Evolutionary conservation across 2,888 invertebrate genomes (phyloP), one percentile per base, ranked within the genome.

Genomic region (Leucania comma): DNA sequence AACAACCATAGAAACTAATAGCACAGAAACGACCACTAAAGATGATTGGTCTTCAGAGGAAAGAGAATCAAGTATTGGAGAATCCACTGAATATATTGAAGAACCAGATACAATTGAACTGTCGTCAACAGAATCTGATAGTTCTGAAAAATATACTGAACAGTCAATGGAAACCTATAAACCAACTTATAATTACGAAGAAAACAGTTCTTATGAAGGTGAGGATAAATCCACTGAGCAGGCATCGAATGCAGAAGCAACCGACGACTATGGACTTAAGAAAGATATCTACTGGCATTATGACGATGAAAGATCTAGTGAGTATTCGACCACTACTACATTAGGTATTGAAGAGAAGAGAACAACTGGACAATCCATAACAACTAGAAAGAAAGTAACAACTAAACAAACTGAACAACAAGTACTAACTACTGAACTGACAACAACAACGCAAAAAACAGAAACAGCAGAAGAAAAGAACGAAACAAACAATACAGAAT

Each of bases 391-490:
- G 29, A 29, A 29, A 38, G 20, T 38, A 50, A 17, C 32, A 67
- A 53, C 32, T 53, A 17, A 70, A 6, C n/a, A 38, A 0, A 54
- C 42, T 51, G 56, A 63, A 26, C 26, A 54, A 58, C 38, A 59
- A 51, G 9, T 8, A n/a, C 20, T 48, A n/a, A n/a, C 46, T 9
- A 58, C 46, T 42, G 60, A 63, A 29, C 22, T 42, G 50, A 35
- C 54, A 38, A 9, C 24, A 29, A n/a, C 50, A 38, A 66, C 53
- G 1, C 35, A 42, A 38, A 48, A 26, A 71, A 58, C 32, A 60
- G 26, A 53, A 32, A 24, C 51, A 53, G 53, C 14, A 1, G 29
- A 53, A 68, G 10, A 6, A 5, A 22, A 51, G 0, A 24, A 32
- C 17, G 66, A 38, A 17, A 38, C 0, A 1, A 20, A 22, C 12